These are phyloP conservation scores for Trichacis sp. DNA, from an alignment of 2,888 invertebrate genomes.

Conservation along the genomic window DNA sequence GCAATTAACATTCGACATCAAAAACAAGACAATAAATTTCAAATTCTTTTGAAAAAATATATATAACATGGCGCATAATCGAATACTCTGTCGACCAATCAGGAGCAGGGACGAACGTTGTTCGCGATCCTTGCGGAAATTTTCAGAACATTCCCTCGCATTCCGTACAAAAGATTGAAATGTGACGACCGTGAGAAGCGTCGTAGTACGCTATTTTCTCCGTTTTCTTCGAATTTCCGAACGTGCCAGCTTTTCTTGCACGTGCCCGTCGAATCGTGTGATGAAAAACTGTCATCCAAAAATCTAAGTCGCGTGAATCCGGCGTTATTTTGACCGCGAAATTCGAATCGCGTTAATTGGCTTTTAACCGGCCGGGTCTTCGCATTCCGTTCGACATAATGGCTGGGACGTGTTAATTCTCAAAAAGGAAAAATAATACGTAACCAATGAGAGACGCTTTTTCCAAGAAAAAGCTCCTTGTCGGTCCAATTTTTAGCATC, in stretches of 20 bases:
- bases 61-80: too few species aligned
- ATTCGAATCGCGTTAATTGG: not conserved
- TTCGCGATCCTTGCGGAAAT: too few species aligned
- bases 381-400: slow-evolving; percentile 2
- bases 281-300: not conserved
- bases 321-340: not conserved
- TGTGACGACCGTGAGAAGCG: not conserved
- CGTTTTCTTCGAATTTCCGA: slow-evolving; percentile 1
- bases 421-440: too few species aligned
- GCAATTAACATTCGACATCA: too few species aligned
- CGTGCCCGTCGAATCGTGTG: not conserved
- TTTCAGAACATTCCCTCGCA: too few species aligned
- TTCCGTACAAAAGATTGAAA: not conserved
- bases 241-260: slow-evolving; percentile 1
- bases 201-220: slow-evolving; percentile 4
- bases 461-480: too few species aligned
- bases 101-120: too few species aligned
- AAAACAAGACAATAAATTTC: too few species aligned
- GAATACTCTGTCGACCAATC: too few species aligned
- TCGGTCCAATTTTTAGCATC: not conserved
- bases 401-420: not conserved
- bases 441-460: too few species aligned
- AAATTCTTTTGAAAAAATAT: too few species aligned
- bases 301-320: not conserved
- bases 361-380: slow-evolving; percentile 5